Evolutionary conservation across 2,888 invertebrate genomes (phyloP).

Genomic region (Anaspis maculata): DNA sequence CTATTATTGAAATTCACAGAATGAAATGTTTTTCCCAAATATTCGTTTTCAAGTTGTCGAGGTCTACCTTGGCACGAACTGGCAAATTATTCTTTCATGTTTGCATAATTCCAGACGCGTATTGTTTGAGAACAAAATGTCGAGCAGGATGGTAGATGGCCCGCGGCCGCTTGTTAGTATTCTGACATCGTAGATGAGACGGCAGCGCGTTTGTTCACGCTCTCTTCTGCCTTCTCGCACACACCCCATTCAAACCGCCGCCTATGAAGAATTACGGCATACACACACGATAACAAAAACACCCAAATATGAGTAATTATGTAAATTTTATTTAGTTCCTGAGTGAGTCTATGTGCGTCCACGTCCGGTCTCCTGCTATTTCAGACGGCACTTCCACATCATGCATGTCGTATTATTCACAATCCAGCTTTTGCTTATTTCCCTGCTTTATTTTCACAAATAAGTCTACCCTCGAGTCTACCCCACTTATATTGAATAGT

Average conservation of each 20-base stretch:
- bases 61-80: conserved; percentile 13
- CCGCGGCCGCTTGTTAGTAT: conserved; percentile 28
- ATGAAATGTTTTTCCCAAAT: conserved; percentile 5
- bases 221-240: conserved; percentile 8
- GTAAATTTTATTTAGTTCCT: conserved; percentile 17
- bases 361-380: too few relatives aligned
- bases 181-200: conserved; percentile 20
- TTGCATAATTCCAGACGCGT: conserved; percentile 28
- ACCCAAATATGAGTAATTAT: conserved; percentile 18
- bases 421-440: too few relatives aligned
- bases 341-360: not conserved
- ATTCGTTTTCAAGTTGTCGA: conserved; percentile 5
- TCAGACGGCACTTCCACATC: too few relatives aligned
- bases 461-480: too few relatives aligned
- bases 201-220: conserved; percentile 17
- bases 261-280: conserved; percentile 12
- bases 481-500: too few relatives aligned
- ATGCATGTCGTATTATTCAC: too few relatives aligned
- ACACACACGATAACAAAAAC: conserved; percentile 17
- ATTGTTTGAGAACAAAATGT: conserved; percentile 28
- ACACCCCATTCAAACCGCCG: conserved; percentile 6
- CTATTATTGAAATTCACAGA: conserved; percentile 5
- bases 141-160: conserved; percentile 23
- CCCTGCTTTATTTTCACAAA: too few relatives aligned
- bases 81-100: conserved; percentile 26